A percentile compares a stretch with the other conserved stretches of the same genome.
These are phyloP conservation scores for Caranx melampygus DNA, from an alignment of 2,113 vertebrate species.

Conservation along the genomic window DNA sequence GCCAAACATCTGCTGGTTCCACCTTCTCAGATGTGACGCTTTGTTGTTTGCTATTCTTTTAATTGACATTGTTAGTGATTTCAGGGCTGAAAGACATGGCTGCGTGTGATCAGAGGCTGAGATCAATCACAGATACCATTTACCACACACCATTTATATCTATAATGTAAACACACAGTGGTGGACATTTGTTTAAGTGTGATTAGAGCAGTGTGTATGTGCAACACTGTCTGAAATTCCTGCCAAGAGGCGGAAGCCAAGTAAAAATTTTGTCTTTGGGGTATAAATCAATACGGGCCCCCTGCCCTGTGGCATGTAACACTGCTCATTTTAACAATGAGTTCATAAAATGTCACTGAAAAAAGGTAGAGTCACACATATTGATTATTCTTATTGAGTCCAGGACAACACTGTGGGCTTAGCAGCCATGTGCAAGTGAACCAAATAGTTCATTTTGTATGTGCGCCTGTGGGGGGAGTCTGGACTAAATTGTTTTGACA, in stretches of 20 bases:
- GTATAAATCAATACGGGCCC: constrained; percentile 24
- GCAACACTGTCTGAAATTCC: background rate
- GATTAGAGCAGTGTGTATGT: no score
- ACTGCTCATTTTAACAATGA: background rate
- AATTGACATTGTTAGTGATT: background rate
- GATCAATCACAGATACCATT: no score
- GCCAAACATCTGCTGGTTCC: no score
- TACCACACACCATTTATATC: no score
- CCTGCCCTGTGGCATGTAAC: background rate
- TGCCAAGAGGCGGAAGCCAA: background rate
- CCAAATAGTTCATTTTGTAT: background rate
- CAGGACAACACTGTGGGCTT: constrained; percentile 12
- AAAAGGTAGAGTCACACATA: background rate
- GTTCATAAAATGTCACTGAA: constrained; percentile 15
- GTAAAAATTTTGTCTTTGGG: background rate
- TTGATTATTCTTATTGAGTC: constrained; percentile 29
- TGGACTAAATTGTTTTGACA: constrained; percentile 68
- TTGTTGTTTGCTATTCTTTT: background rate
- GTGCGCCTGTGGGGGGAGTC: constrained; percentile 28
- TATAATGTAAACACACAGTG: background rate
- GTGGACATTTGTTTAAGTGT: background rate
- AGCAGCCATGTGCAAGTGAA: background rate
- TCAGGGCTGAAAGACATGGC: no score
- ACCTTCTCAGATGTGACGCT: no score
- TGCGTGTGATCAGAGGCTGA: no score